phyloP scores from a whole-genome alignment of 35 echinoderm and acorn worm species.

The Diadema setosum region DNA sequence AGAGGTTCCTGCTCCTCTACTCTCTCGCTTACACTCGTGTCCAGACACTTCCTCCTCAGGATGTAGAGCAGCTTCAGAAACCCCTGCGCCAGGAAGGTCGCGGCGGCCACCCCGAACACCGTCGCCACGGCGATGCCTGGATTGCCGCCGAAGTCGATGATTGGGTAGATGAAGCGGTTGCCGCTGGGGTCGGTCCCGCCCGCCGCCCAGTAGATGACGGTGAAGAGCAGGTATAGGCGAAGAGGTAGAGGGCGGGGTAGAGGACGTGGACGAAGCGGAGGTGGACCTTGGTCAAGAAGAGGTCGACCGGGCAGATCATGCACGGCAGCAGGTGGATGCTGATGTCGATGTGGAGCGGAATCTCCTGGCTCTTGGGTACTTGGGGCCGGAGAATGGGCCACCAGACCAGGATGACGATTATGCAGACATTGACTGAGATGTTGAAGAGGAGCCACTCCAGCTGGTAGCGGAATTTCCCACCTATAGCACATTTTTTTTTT shows the following conservation, averaged over 20 bases:
- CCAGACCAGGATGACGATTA: conserved; percentile 34
- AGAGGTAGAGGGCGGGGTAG: conserved; percentile 19
- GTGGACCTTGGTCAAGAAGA: conserved; percentile 20
- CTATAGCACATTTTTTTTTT: no score
- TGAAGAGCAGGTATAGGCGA: conserved; percentile 2
- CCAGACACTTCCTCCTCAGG: neutral
- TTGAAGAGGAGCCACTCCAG: conserved; percentile 41
- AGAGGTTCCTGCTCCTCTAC: no score
- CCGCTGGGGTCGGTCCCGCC: conserved; percentile 1
- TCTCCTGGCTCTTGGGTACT: neutral
- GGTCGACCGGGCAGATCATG: conserved; percentile 10
- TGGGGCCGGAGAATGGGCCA: conserved; percentile 16
- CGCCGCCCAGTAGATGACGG: conserved; percentile 46
- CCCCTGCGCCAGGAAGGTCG: neutral
- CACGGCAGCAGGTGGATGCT: conserved; percentile 19
- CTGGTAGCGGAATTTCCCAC: neutral
- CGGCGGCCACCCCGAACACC: neutral
- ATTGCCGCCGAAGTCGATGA: conserved; percentile 19
- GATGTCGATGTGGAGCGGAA: conserved; percentile 28
- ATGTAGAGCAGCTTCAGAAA: conserved; percentile 7
- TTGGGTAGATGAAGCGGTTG: conserved; percentile 13
- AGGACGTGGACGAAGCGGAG: conserved; percentile 7
- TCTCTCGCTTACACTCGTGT: no score
- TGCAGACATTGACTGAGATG: neutral
- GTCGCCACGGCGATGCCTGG: neutral